These are phyloP conservation scores for Nansenia antarctica DNA, from an alignment of 2,113 vertebrate genomes.

Conservation along the genomic window DNA sequence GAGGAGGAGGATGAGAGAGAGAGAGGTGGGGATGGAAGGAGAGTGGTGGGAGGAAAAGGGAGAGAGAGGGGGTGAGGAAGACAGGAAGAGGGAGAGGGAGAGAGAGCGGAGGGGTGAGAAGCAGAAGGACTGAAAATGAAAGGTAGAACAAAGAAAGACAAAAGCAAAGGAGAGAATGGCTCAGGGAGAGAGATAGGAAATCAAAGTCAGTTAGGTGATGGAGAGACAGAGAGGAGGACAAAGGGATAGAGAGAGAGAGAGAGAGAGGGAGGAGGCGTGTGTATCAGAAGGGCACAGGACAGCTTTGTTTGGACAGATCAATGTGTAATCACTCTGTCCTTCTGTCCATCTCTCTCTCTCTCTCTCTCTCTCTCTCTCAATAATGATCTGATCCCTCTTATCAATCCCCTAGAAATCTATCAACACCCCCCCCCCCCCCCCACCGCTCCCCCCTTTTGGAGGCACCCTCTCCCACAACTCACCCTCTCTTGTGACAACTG, in stretches of 20 bases:
- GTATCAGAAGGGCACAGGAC: not conserved
- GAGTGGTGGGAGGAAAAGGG: no score
- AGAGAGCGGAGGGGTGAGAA: constrained; percentile 29
- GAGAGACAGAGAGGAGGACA: constrained; percentile 21
- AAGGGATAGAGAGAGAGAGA: constrained; percentile 13
- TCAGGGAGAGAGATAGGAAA: constrained; percentile 11
- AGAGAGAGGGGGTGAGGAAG: constrained; percentile 6
- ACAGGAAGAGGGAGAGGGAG: constrained; percentile 21
- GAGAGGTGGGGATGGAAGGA: constrained; percentile 17
- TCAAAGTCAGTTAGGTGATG: constrained; percentile 1
- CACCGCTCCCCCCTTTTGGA: no score
- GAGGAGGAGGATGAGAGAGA: not conserved
- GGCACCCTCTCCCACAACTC: no score
- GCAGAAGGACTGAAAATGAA: no score
- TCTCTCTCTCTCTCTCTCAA: not conserved
- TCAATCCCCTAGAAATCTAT: no score
- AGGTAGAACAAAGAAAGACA: constrained; percentile 23
- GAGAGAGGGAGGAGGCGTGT: not conserved
- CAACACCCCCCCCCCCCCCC: no score
- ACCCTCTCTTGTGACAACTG: no score
- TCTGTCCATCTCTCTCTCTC: not conserved
- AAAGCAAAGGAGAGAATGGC: constrained; percentile 25
- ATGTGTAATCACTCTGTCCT: constrained; percentile 2
- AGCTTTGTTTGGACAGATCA: constrained; percentile 9
- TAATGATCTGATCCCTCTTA: no score